Percentiles rank a stretch among this genome's conserved stretches.
Evolutionary conservation across 2,888 invertebrate species (phyloP).

Genomic region (Heteropelma amictum): DNA sequence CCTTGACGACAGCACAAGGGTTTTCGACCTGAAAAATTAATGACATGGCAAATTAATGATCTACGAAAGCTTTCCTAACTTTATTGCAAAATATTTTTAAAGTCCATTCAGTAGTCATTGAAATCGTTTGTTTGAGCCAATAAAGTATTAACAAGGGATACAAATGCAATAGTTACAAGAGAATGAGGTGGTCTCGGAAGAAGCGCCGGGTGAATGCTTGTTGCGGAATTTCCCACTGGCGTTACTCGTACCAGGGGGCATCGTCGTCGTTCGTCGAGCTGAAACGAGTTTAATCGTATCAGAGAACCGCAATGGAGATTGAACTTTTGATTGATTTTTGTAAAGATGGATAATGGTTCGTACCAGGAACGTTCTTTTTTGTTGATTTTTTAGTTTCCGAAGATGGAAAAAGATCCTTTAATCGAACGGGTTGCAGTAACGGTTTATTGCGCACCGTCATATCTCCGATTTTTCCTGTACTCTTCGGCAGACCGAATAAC

Average conservation of each 20-base stretch:
- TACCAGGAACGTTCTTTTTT: background rate
- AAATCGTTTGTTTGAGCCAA: too few relatives aligned
- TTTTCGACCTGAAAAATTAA: background rate
- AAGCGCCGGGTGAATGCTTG: too few relatives aligned
- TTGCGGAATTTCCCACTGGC: background rate
- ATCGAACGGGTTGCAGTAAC: background rate
- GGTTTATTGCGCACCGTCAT: background rate
- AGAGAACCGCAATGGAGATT: background rate
- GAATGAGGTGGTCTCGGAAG: too few relatives aligned
- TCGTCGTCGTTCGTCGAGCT: constrained; percentile 2
- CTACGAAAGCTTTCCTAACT: background rate
- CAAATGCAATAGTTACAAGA: too few relatives aligned
- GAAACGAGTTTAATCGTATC: background rate
- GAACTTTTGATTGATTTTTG: background rate
- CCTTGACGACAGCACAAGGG: background rate
- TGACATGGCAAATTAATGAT: background rate
- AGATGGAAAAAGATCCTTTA: background rate
- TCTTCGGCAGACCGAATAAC: constrained; percentile 18
- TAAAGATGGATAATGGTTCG: background rate
- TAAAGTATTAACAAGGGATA: too few relatives aligned
- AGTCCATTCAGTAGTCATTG: too few relatives aligned
- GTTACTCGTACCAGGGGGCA: background rate
- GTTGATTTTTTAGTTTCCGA: background rate
- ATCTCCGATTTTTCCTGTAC: background rate
- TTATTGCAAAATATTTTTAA: too few relatives aligned